These are phyloP conservation scores for Microcebus murinus DNA, from an alignment of 2,113 vertebrate genomes.

Conservation along the genomic window DNA sequence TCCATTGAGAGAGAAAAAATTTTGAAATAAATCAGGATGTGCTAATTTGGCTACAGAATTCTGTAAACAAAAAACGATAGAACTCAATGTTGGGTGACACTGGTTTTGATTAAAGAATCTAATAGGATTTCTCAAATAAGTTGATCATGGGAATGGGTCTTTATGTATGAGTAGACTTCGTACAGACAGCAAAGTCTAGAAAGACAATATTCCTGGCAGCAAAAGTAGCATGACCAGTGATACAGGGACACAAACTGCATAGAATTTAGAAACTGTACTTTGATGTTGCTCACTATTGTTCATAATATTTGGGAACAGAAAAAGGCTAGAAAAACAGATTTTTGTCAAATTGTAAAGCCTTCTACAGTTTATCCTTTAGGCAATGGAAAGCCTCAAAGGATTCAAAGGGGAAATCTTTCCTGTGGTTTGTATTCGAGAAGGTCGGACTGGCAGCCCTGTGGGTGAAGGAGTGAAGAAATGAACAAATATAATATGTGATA, in stretches of 20 bases:
- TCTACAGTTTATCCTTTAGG: not conserved
- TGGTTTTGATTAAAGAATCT: not conserved
- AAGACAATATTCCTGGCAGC: not conserved
- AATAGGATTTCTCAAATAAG: not conserved
- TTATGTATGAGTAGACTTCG: not conserved
- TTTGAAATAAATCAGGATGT: not conserved
- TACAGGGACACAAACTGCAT: not conserved
- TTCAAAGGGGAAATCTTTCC: not conserved
- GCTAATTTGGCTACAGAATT: not conserved
- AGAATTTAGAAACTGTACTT: not conserved
- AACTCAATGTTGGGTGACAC: not conserved
- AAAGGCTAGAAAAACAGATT: not conserved
- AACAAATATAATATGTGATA: not conserved
- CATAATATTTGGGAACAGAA: not conserved
- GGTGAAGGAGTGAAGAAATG: not conserved
- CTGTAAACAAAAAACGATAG: not conserved
- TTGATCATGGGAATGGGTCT: not conserved
- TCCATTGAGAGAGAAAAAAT: not conserved
- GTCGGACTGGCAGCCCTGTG: fast-evolving
- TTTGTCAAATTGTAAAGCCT: not conserved
- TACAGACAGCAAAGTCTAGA: not conserved
- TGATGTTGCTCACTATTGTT: not conserved
- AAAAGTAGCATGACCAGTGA: not conserved
- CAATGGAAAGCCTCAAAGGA: not conserved
- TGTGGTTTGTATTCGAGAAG: not conserved